Conservation (phyloP, 2,113 vertebrate genomes). For the Strigops habroptila region DNA sequence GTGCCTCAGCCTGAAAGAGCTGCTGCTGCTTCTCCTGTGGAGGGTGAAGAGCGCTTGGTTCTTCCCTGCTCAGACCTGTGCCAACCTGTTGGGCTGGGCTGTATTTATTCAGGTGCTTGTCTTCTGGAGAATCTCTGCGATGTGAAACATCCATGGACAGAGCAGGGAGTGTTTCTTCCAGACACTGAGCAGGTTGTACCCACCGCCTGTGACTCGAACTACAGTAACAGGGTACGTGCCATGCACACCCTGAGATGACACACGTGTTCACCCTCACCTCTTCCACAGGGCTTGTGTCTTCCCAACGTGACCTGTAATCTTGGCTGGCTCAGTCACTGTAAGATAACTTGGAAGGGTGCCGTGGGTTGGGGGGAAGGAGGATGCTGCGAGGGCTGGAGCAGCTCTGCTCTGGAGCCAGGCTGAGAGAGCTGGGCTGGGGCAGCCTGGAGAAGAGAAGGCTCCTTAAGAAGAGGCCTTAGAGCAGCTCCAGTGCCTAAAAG, state of each 20-base stretch:
- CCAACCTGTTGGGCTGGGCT: not conserved
- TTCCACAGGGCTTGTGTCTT: not conserved
- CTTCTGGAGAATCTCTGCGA: slow-evolving; percentile 19
- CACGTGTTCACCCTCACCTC: fast-evolving
- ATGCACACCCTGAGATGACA: not conserved
- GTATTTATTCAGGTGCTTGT: slow-evolving; percentile 29
- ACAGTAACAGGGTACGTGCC: not conserved
- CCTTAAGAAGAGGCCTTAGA: no score
- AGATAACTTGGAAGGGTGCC: not conserved
- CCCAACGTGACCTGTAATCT: not conserved
- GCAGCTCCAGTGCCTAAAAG: no score
- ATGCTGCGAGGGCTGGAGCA: not conserved
- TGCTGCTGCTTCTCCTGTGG: not conserved
- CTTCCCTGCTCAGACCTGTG: not conserved
- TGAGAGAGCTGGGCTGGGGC: not conserved
- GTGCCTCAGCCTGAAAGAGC: not conserved
- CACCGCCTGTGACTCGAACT: not conserved
- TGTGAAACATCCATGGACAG: slow-evolving; percentile 2
- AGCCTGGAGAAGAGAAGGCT: no score
- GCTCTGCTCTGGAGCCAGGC: not conserved
- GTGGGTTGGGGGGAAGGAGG: not conserved
- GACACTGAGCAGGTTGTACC: not conserved
- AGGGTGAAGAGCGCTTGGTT: not conserved
- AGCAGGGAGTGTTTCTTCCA: slow-evolving; percentile 6
- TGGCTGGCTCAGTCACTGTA: fast-evolving